Base-by-base conservation (phyloP, 2,888 invertebrate species). In the Xiphydria camelus region DNA sequence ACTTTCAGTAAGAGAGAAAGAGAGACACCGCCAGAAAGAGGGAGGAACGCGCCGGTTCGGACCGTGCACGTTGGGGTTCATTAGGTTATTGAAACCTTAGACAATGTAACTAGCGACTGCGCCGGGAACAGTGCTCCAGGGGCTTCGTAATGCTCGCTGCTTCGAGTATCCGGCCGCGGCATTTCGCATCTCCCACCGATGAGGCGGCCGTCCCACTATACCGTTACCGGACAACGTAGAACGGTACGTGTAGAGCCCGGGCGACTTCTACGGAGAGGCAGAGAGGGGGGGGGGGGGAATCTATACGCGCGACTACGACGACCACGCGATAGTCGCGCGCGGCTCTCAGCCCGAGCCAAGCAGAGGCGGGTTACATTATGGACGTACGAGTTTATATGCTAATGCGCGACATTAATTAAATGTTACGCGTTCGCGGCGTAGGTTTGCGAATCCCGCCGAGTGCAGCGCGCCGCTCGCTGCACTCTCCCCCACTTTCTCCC, bases 71-170 rank as follows among this genome's bases (percentile, higher is more conserved):
- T 45, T 54, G 23, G 55, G 59, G 61, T 70, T 70, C 72, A 70
- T 70, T 71, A 66, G 66, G 70, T 71, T 69, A 72, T 70, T 67
- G 73, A 72, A 73, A 68, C 71, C 73, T 69, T 70, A 70, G 70
- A 67, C 66, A 65, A 65, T 66, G 68, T 68, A 68, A 67, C 68
- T 64, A 59, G 60, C 53, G 63, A 53, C 57, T 56, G 57, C n/a
- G n/a, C 55, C 57, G 57, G 47, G 38, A 39, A 38, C 25, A 51
- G 58, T 57, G 64, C 62, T 67, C 62, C 49, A 64, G 62, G 67
- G 70, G 73, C 70, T 73, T 72, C 70, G 62, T 70, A 68, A 68
- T 70, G 64, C 71, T 56, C 57, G 54, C 52, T 63, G 54, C 59
- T 53, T 55, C 47, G 55, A 49, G 45, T 53, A 43, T 43, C 51